These are phyloP conservation scores for Nibea coibor DNA, from an alignment of 2,113 vertebrate genomes.

Conservation along the genomic window DNA sequence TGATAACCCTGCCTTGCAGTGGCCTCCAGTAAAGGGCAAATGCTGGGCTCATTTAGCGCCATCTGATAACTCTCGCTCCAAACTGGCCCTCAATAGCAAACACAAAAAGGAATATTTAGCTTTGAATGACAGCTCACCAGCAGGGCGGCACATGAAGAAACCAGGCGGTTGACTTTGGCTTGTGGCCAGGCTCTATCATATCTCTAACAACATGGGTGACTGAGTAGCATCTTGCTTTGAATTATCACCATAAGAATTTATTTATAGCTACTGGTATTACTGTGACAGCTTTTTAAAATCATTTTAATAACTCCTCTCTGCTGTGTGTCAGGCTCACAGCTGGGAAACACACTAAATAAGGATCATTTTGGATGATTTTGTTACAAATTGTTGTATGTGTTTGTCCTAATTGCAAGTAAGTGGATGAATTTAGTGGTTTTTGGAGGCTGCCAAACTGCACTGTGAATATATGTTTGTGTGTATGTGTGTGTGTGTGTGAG, in stretches of 20 bases:
- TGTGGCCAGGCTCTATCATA: slow-evolving; percentile 16
- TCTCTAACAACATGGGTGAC: slow-evolving; percentile 16
- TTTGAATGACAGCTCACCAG: slow-evolving; percentile 38
- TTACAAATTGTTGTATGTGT: slow-evolving; percentile 13
- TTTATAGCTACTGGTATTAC: slow-evolving; percentile 13
- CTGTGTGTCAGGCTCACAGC: not conserved
- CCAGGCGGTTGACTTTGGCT: slow-evolving; percentile 36
- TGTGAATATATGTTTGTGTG: slow-evolving; percentile 27
- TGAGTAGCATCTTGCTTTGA: slow-evolving; percentile 12
- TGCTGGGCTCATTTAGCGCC: slow-evolving; percentile 43
- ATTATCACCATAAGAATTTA: slow-evolving; percentile 25
- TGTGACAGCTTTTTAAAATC: slow-evolving; percentile 1
- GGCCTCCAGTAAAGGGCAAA: slow-evolving; percentile 31
- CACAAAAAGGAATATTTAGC: slow-evolving; percentile 25
- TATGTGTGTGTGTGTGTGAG: slow-evolving; percentile 20
- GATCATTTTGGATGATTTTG: not conserved
- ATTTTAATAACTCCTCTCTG: not conserved
- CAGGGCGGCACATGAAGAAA: slow-evolving; percentile 12
- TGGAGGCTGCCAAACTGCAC: not conserved
- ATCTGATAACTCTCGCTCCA: slow-evolving; percentile 51
- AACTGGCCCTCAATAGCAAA: slow-evolving; percentile 44
- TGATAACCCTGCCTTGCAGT: slow-evolving; percentile 61
- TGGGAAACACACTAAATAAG: not conserved
- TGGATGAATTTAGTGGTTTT: slow-evolving; percentile 1
- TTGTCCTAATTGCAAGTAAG: slow-evolving; percentile 5